Percentiles rank a stretch among this genome's conserved stretches.
phyloP scores from a whole-genome alignment of 2,888 invertebrate species.

The Limnephilus lunatus region DNA sequence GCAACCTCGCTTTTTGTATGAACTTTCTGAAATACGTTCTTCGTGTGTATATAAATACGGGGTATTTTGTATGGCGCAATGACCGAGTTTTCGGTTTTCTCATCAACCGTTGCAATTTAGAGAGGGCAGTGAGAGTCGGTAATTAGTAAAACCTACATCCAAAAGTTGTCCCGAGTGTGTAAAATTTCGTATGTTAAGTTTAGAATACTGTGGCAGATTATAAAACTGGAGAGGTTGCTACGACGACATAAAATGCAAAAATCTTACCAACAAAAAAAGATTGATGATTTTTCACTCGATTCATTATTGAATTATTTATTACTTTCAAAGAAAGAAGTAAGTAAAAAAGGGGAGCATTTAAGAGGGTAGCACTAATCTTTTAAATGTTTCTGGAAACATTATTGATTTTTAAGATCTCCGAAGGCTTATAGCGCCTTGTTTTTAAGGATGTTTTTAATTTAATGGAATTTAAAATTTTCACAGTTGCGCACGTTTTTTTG shows the following conservation, averaged over 20 bases:
- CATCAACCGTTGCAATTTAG: background rate
- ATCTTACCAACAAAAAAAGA: no score
- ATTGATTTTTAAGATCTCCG: background rate
- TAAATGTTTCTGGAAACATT: background rate
- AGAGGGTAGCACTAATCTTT: background rate
- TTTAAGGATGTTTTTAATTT: background rate
- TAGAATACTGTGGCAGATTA: background rate
- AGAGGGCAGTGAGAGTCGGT: background rate
- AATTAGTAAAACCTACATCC: background rate
- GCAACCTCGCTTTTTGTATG: background rate
- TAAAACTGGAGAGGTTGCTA: background rate
- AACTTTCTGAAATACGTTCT: background rate
- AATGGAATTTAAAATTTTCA: background rate
- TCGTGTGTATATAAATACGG: background rate
- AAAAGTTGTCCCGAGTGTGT: background rate
- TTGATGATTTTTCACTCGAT: background rate
- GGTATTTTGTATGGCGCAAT: background rate
- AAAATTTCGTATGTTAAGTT: no score
- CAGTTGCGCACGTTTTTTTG: background rate
- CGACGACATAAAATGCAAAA: background rate
- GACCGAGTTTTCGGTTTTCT: background rate
- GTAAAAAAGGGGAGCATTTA: background rate
- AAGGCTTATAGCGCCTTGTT: background rate
- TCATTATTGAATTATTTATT: background rate
- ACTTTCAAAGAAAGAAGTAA: background rate